phyloP scores from a whole-genome alignment of 2,888 invertebrate species.

The Aphrophora alni region DNA sequence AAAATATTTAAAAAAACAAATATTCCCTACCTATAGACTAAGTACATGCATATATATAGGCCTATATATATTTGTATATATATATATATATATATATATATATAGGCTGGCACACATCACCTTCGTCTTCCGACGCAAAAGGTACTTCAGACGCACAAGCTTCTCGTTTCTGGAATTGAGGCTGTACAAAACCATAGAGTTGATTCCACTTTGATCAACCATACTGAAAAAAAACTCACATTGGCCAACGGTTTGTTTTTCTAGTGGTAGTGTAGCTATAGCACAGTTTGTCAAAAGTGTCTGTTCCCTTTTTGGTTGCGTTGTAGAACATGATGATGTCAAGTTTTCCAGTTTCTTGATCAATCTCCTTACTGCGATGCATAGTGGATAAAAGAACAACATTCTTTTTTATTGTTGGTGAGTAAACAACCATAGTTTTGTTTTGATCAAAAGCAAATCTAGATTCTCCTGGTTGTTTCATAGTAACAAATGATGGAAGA shows the following conservation, averaged over 20 bases:
- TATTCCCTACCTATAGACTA: no score
- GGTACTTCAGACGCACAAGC: not conserved
- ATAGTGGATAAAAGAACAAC: not conserved
- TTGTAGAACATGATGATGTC: slow-evolving; percentile 49
- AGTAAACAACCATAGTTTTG: not conserved
- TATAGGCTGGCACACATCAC: not conserved
- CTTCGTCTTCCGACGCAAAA: not conserved
- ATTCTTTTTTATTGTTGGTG: not conserved
- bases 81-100: not conserved
- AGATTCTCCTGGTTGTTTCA: not conserved
- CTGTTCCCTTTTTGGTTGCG: slow-evolving; percentile 50
- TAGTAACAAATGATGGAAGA: not conserved
- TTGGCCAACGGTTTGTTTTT: slow-evolving; percentile 50
- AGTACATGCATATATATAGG: no score
- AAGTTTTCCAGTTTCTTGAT: slow-evolving; percentile 43
- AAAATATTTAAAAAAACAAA: no score
- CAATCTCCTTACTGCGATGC: slow-evolving; percentile 21
- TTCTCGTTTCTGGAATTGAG: not conserved
- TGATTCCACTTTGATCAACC: slow-evolving; percentile 49
- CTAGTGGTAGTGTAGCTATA: slow-evolving; percentile 43
- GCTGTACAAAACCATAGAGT: slow-evolving; percentile 40
- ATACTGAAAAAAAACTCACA: slow-evolving; percentile 49
- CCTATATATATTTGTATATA: no score
- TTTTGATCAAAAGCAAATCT: slow-evolving; percentile 13
- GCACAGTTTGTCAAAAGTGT: slow-evolving; percentile 50